These are phyloP conservation scores for Tetranychus cinnabarinus DNA, from an alignment of 1,140 invertebrate species.

Conservation along the genomic window DNA sequence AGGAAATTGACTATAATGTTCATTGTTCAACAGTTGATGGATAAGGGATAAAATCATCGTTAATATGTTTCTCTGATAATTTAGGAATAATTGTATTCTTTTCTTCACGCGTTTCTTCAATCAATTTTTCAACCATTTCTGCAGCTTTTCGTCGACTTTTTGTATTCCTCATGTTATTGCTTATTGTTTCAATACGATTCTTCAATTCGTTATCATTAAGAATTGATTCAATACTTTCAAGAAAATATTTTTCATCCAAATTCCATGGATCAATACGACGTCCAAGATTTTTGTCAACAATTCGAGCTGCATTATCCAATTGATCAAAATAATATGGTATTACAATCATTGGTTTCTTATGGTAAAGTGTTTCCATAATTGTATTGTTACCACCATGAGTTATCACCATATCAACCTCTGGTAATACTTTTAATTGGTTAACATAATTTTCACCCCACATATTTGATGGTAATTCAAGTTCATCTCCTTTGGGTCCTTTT, in stretches of 20 bases:
- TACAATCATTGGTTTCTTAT: neutral
- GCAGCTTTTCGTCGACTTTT: no score
- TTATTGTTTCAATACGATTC: no score
- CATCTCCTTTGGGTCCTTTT: neutral
- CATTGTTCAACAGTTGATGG: no score
- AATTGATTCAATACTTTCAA: neutral
- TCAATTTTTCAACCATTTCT: no score
- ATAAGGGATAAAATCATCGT: no score
- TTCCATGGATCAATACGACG: neutral
- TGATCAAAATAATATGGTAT: neutral
- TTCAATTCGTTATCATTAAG: neutral
- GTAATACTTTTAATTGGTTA: neutral
- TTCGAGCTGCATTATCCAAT: conserved; percentile 2
- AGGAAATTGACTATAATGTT: no score
- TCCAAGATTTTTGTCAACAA: neutral
- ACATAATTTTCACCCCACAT: neutral
- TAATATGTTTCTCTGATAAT: no score
- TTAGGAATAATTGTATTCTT: no score
- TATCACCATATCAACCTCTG: neutral
- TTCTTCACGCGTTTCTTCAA: no score
- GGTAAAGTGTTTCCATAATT: neutral
- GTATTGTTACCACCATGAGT: conserved; percentile 4
- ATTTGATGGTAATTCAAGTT: neutral
- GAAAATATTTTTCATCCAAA: neutral
- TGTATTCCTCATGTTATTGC: no score